A percentile compares a stretch with the other conserved stretches of the same genome.
phyloP scores from a whole-genome alignment of 2,888 invertebrate species.

The Sarcophaga variegata region DNA sequence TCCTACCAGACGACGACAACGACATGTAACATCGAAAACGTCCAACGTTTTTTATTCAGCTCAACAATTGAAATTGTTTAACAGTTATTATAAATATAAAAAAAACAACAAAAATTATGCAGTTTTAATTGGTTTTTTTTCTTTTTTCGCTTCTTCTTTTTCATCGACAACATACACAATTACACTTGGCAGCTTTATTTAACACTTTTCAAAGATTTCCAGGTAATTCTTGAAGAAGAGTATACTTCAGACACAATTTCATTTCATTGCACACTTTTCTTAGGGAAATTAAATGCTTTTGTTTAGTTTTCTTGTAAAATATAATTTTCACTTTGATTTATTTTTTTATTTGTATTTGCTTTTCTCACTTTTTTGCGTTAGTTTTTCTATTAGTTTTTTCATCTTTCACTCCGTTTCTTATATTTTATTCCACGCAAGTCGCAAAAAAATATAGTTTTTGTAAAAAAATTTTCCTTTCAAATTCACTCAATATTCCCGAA shows the following conservation, averaged over 20 bases:
- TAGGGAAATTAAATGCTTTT: slow-evolving; percentile 4
- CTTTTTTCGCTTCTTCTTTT: background rate
- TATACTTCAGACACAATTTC: background rate
- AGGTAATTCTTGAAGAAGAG: background rate
- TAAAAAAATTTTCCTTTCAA: slow-evolving; percentile 35
- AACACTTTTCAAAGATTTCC: slow-evolving; percentile 21
- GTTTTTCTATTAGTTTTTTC: slow-evolving; percentile 45
- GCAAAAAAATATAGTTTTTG: slow-evolving; percentile 38
- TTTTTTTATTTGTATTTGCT: slow-evolving; percentile 22
- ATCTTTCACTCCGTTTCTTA: slow-evolving; percentile 25
- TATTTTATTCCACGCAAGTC: slow-evolving; percentile 62
- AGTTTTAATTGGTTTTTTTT: slow-evolving; percentile 37
- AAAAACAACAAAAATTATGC: slow-evolving; percentile 15
- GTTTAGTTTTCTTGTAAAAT: slow-evolving; percentile 2
- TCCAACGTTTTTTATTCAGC: slow-evolving; percentile 55
- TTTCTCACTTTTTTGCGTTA: slow-evolving; percentile 41
- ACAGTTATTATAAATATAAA: background rate
- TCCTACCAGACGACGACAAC: slow-evolving; percentile 48
- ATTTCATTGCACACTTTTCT: background rate
- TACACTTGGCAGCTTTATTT: slow-evolving; percentile 5
- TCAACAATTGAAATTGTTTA: slow-evolving; percentile 42
- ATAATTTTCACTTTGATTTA: slow-evolving; percentile 55
- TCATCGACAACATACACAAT: slow-evolving; percentile 1
- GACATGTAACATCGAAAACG: slow-evolving; percentile 51
- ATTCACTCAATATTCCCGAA: background rate